These are phyloP conservation scores for Agrilus cyanescens DNA, from an alignment of 2,888 invertebrate genomes.

Conservation along the genomic window DNA sequence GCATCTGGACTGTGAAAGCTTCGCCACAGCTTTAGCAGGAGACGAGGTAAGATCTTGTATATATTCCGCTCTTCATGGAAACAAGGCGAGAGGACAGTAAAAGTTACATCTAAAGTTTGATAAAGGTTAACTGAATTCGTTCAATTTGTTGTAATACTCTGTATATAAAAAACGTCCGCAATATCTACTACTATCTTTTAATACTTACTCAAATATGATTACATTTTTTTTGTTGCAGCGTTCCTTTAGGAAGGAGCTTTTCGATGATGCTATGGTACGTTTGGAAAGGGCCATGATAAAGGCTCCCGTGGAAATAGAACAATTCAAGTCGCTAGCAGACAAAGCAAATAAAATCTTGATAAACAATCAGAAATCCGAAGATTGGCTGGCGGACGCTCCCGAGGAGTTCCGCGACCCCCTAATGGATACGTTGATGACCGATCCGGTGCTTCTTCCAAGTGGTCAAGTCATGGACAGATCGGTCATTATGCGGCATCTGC, in stretches of 20 bases:
- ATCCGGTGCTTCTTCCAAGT: constrained; percentile 86
- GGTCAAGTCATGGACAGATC: constrained; percentile 86
- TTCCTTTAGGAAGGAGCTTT: constrained; percentile 86
- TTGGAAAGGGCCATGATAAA: constrained; percentile 77
- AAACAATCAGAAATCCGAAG: constrained; percentile 75
- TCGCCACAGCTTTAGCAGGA: constrained; percentile 84
- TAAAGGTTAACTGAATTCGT: no score
- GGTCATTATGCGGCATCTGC: constrained; percentile 83
- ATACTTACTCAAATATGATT: no score
- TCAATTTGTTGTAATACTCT: no score
- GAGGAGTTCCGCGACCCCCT: constrained; percentile 94
- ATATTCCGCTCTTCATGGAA: no score
- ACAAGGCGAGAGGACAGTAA: no score
- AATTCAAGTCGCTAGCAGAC: constrained; percentile 65
- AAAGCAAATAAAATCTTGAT: constrained; percentile 69
- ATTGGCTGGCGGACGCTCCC: constrained; percentile 90
- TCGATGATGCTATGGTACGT: constrained; percentile 78
- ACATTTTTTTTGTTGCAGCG: constrained; percentile 45
- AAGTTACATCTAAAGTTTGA: no score
- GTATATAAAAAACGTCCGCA: no score
- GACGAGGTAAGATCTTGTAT: constrained; percentile 93
- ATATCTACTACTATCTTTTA: no score
- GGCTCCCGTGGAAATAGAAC: constrained; percentile 71
- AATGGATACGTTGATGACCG: constrained; percentile 95
- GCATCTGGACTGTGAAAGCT: constrained; percentile 84